Conservation (phyloP, 2,888 invertebrate genomes). For the Sinotaia quadrata region DNA sequence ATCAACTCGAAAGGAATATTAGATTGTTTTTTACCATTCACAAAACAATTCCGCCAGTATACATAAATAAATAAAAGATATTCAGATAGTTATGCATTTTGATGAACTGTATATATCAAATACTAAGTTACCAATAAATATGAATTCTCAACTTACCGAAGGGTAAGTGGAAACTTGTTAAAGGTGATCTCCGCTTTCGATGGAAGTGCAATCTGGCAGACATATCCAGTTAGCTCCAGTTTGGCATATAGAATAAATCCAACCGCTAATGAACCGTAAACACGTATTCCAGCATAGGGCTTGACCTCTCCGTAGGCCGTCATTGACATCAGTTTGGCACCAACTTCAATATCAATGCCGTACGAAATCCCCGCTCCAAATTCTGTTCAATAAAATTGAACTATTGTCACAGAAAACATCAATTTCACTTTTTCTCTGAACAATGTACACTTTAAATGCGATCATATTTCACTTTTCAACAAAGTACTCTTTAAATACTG, state of each 20-base stretch:
- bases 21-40: too few relatives aligned
- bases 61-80: too few relatives aligned
- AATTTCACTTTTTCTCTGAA: too few relatives aligned
- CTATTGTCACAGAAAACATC: too few relatives aligned
- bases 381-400: constrained; percentile 26
- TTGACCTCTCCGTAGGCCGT: constrained; percentile 36
- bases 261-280: constrained; percentile 45
- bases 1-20: too few relatives aligned
- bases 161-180: constrained; percentile 58
- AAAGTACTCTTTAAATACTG: too few relatives aligned
- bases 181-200: constrained; percentile 50
- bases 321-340: constrained; percentile 45
- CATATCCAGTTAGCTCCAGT: constrained; percentile 46
- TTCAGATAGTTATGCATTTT: too few relatives aligned
- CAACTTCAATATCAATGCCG: constrained; percentile 44
- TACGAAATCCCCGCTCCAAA: constrained; percentile 50
- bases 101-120: too few relatives aligned
- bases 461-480: too few relatives aligned
- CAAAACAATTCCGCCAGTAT: too few relatives aligned
- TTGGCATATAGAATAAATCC: constrained; percentile 48
- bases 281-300: constrained; percentile 45
- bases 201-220: constrained; percentile 53
- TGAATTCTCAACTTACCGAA: constrained; percentile 42
- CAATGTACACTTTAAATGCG: too few relatives aligned
- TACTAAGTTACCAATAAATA: too few relatives aligned